Conservation (phyloP, 2,113 vertebrate species). For the Grammomys surdaster region DNA sequence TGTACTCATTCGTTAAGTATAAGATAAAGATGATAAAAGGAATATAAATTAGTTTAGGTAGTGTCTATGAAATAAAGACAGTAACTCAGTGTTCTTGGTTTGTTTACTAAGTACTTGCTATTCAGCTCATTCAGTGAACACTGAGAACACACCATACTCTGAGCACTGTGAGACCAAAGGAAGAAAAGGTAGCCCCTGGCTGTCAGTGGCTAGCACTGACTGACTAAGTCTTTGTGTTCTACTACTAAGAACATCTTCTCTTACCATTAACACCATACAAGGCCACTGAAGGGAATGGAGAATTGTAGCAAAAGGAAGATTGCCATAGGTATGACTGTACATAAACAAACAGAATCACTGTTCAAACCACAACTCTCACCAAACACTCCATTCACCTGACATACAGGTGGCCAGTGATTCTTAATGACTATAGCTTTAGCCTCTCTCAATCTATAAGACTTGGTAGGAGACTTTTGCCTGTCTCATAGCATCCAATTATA, state of each 20-base stretch:
- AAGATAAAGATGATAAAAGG: not conserved
- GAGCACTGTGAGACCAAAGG: not conserved
- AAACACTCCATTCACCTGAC: not conserved
- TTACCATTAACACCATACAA: not conserved
- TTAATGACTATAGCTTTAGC: not conserved
- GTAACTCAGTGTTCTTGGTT: not conserved
- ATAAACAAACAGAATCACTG: not conserved
- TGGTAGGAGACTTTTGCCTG: not conserved
- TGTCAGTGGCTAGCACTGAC: not conserved
- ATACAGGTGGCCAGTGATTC: not conserved
- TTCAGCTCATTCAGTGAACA: not conserved
- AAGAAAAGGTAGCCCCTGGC: not conserved
- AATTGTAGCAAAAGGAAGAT: not conserved
- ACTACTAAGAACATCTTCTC: not conserved
- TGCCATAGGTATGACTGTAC: not conserved
- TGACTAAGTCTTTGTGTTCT: not conserved
- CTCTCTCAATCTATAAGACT: not conserved
- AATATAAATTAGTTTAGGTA: not conserved
- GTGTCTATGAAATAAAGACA: constrained; percentile 17
- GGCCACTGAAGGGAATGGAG: not conserved
- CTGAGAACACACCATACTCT: not conserved
- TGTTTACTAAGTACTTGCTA: not conserved
- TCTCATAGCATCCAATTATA: not conserved
- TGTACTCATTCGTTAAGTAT: not conserved
- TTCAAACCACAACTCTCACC: not conserved